A percentile compares a stretch with the other conserved stretches of the same genome.
These are phyloP conservation scores for Hipparchia semele DNA, from an alignment of 2,888 invertebrate genomes.

Conservation along the genomic window DNA sequence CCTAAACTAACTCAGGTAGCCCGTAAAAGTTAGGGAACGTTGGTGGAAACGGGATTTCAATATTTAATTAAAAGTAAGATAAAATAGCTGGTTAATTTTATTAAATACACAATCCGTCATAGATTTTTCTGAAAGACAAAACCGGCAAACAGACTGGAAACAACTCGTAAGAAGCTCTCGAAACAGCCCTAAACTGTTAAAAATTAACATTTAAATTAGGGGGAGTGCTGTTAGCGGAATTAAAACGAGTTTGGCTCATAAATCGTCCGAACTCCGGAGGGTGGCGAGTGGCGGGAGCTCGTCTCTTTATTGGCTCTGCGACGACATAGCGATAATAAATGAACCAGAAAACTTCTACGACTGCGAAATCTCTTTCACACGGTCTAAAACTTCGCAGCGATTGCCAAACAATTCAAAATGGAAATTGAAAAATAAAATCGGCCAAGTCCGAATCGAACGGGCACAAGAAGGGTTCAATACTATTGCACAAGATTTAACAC, in stretches of 20 bases:
- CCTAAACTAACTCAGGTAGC: no score
- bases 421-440: no score
- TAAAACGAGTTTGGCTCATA: constrained; percentile 76
- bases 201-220: constrained; percentile 81
- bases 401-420: no score
- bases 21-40: no score
- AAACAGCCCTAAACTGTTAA: constrained; percentile 78
- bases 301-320: constrained; percentile 73
- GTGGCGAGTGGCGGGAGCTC: constrained; percentile 55
- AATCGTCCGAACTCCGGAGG: constrained; percentile 70
- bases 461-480: no score
- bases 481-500: no score
- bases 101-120: neutral
- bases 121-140: constrained; percentile 25
- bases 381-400: neutral
- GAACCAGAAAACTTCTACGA: constrained; percentile 80
- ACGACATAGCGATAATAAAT: constrained; percentile 80
- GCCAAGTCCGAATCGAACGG: no score
- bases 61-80: no score
- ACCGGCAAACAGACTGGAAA: constrained; percentile 32
- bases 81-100: no score
- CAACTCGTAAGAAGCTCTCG: constrained; percentile 68
- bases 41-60: no score
- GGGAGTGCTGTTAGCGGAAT: constrained; percentile 78
- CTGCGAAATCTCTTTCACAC: constrained; percentile 35